These are phyloP conservation scores for Scyliorhinus canicula DNA, from an alignment of 2,797 vertebrate species.

Conservation along the genomic window DNA sequence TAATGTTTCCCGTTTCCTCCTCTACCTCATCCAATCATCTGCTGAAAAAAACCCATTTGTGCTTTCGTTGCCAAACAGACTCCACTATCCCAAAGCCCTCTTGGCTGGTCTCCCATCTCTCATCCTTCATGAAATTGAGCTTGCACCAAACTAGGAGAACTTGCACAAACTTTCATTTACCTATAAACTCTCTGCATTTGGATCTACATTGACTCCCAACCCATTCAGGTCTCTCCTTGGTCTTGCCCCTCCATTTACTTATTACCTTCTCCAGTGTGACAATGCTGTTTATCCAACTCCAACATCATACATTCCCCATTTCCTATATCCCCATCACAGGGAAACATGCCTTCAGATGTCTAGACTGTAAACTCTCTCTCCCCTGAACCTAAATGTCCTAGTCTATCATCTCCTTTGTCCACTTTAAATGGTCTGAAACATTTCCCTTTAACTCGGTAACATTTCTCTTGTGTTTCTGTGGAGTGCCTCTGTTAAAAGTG, in stretches of 20 bases:
- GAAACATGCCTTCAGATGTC: background rate
- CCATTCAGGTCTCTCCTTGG: background rate
- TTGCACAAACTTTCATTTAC: background rate
- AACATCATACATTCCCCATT: background rate
- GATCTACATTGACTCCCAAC: background rate
- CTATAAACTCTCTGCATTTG: too few species aligned
- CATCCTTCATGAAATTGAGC: background rate
- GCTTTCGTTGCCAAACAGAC: background rate
- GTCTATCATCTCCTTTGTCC: background rate
- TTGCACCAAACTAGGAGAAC: background rate
- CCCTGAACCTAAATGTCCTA: background rate
- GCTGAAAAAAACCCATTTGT: background rate
- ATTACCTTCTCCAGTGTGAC: background rate
- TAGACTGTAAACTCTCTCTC: background rate
- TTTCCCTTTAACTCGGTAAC: too few species aligned
- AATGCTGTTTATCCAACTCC: background rate
- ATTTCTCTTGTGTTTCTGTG: too few species aligned
- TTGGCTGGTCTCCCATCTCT: background rate
- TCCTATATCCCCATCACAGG: background rate
- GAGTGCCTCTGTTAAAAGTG: background rate
- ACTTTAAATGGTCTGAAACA: background rate
- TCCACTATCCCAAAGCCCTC: background rate
- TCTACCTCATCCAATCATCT: background rate
- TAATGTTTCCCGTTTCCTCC: background rate
- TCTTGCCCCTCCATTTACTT: background rate